These are phyloP conservation scores for Sceliomorpha sp. DNA, from an alignment of 2,888 invertebrate species.

Conservation along the genomic window DNA sequence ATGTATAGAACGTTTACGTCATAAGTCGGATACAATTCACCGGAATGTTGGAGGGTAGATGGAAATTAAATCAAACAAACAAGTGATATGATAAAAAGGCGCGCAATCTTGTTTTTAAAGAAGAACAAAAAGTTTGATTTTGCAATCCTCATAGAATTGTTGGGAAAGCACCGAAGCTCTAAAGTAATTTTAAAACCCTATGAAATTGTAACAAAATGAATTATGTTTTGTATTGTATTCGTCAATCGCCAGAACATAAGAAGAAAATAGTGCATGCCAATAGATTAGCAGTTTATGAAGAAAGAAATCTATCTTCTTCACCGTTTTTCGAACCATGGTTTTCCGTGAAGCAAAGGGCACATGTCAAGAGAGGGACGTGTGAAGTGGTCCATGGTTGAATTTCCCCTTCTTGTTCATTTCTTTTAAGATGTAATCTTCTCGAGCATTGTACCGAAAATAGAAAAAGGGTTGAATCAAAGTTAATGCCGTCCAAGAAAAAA, in stretches of 20 bases:
- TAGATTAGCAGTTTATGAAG: neutral
- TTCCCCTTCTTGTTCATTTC: neutral
- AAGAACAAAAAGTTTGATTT: slow-evolving; percentile 1
- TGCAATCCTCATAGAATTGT: slow-evolving; percentile 4
- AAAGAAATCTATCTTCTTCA: slow-evolving; percentile 1
- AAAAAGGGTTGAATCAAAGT: neutral
- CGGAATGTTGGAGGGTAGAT: neutral
- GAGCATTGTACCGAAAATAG: neutral
- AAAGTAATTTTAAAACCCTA: slow-evolving; percentile 3
- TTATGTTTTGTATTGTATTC: slow-evolving; percentile 5
- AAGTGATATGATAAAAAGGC: slow-evolving; percentile 4
- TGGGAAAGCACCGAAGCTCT: slow-evolving; percentile 2
- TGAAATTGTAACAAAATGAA: slow-evolving; percentile 1
- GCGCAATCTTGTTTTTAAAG: neutral
- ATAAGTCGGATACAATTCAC: too few species aligned
- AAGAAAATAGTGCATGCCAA: neutral
- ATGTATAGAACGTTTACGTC: too few species aligned
- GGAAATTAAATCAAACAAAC: neutral
- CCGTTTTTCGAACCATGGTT: slow-evolving; percentile 11
- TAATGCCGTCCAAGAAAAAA: neutral
- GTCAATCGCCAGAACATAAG: neutral
- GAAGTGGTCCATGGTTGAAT: neutral
- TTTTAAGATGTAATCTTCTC: neutral
- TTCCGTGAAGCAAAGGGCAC: neutral
- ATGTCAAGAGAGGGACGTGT: neutral